Conservation (phyloP, 2,888 invertebrate species). For the Drosophila cyrtoloma region DNA sequence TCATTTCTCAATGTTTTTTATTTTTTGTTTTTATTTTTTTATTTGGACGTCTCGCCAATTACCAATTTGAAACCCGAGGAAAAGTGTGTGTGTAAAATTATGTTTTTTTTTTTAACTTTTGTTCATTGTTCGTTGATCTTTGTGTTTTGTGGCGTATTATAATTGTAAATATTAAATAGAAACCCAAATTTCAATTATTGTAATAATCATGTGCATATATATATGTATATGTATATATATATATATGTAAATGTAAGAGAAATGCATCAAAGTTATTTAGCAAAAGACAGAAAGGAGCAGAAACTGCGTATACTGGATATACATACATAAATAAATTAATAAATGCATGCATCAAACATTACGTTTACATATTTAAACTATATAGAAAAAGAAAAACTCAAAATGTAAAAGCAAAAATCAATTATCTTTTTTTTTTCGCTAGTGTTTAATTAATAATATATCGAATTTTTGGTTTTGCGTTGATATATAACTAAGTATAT, state of each 20-base stretch:
- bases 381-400: conserved; percentile 3
- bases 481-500: conserved; percentile 7
- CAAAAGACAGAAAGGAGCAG: conserved; percentile 8
- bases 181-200: conserved; percentile 20
- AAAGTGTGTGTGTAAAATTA: not conserved
- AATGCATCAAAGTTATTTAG: conserved; percentile 14
- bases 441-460: conserved; percentile 6
- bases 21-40: not conserved
- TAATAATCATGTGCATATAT: conserved; percentile 18
- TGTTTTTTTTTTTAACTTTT: conserved; percentile 11
- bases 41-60: too few relatives aligned
- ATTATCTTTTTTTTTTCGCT: conserved; percentile 12
- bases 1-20: not conserved
- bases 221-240: conserved; percentile 5
- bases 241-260: conserved; percentile 22
- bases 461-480: conserved; percentile 15
- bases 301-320: conserved; percentile 12
- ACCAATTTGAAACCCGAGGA: not conserved
- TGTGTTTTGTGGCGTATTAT: conserved; percentile 22
- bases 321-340: conserved; percentile 1
- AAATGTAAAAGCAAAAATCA: conserved; percentile 2
- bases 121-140: conserved; percentile 16
- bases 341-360: not conserved
- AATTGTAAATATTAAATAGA: conserved; percentile 42
- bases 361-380: not conserved